A percentile compares a stretch with the other conserved stretches of the same genome.
Conservation (phyloP, 2,797 vertebrate genomes). For the Acrossocheilus fasciatus region DNA sequence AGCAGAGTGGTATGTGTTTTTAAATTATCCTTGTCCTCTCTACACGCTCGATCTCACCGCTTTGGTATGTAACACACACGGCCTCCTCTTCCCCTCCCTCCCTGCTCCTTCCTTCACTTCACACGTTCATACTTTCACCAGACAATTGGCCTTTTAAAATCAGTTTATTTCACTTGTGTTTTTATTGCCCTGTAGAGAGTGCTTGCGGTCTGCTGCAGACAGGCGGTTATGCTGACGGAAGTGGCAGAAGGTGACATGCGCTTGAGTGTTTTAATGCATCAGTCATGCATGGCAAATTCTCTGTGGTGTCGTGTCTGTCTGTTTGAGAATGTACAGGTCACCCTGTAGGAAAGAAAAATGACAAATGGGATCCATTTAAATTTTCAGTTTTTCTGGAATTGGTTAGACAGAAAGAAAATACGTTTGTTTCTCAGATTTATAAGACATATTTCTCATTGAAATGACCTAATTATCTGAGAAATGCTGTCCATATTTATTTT, state of each 20-base stretch:
- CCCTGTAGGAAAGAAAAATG: not conserved
- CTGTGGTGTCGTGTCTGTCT: not conserved
- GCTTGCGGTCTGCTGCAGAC: constrained; percentile 28
- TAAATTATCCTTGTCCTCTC: constrained; percentile 55
- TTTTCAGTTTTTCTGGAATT: not conserved
- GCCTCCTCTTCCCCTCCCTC: constrained; percentile 49
- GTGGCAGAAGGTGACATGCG: constrained; percentile 48
- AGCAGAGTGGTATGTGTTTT: constrained; percentile 53
- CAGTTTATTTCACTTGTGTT: constrained; percentile 54
- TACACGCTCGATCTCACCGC: constrained; percentile 59
- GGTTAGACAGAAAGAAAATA: not conserved
- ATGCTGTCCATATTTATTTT: not conserved
- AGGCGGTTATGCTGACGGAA: constrained; percentile 30
- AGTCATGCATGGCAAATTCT: constrained; percentile 45
- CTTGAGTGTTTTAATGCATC: constrained; percentile 40
- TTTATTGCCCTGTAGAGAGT: constrained; percentile 42
- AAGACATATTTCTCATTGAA: not conserved
- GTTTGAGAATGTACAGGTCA: constrained; percentile 11
- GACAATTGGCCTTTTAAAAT: constrained; percentile 53
- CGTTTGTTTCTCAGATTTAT: constrained; percentile 4
- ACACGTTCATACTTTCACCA: constrained; percentile 57
- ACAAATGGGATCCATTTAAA: constrained; percentile 9
- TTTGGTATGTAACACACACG: constrained; percentile 60
- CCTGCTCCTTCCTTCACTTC: constrained; percentile 42
- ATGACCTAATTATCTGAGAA: not conserved